Conservation (phyloP, 2,797 vertebrate genomes). For the Schizopygopsis pylzovi region DNA sequence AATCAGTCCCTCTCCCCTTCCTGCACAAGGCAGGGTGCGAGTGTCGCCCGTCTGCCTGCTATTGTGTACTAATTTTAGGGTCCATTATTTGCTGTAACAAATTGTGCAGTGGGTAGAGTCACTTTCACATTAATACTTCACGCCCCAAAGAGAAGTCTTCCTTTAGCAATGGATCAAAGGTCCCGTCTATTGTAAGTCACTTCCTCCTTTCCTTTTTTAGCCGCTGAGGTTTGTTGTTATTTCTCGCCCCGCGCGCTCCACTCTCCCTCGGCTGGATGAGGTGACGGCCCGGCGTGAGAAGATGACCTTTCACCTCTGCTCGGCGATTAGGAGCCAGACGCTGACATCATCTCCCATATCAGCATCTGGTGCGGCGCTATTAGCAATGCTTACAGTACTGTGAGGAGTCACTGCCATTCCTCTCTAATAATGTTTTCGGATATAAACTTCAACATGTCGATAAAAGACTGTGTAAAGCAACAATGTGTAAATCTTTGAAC, state of each 20-base stretch:
- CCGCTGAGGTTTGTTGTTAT: slow-evolving; percentile 78
- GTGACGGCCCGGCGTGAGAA: slow-evolving; percentile 71
- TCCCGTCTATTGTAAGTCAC: slow-evolving; percentile 91
- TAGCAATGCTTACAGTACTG: neutral
- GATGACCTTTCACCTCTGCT: slow-evolving; percentile 70
- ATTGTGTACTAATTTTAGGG: slow-evolving; percentile 98
- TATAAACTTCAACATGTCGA: no score
- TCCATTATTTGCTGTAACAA: slow-evolving; percentile 85
- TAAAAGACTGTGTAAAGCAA: neutral
- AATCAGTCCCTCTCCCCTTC: slow-evolving; percentile 82
- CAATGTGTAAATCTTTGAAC: no score
- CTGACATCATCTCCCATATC: slow-evolving; percentile 29
- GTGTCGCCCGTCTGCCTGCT: slow-evolving; percentile 82
- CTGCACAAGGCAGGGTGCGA: slow-evolving; percentile 79
- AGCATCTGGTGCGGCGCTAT: neutral
- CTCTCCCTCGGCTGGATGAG: slow-evolving; percentile 61
- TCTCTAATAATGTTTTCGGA: neutral
- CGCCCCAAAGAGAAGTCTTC: slow-evolving; percentile 79
- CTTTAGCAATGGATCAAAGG: slow-evolving; percentile 89
- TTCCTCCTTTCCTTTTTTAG: slow-evolving; percentile 93
- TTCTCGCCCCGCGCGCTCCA: slow-evolving; percentile 69
- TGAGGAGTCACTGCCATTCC: neutral
- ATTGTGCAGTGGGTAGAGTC: slow-evolving; percentile 81
- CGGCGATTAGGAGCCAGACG: slow-evolving; percentile 55
- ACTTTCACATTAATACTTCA: slow-evolving; percentile 86